Evolutionary conservation across 2,113 vertebrate species (phyloP).

Genomic region (Calonectris borealis): DNA sequence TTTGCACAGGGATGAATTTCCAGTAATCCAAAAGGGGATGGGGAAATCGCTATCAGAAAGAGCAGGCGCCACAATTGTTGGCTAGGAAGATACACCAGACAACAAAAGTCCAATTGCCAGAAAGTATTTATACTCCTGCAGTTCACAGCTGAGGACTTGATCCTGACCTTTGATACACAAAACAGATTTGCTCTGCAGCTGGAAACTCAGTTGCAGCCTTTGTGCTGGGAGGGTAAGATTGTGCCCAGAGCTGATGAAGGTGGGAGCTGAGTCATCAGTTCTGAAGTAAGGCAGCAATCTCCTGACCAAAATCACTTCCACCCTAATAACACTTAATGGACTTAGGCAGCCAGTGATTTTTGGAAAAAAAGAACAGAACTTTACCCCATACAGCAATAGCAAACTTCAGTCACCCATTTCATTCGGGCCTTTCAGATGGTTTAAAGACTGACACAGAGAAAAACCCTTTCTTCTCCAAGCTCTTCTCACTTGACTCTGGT

Average conservation of each 20-base stretch:
- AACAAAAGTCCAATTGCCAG: slow-evolving; percentile 9
- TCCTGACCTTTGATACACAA: slow-evolving; percentile 23
- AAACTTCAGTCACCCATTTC: neutral
- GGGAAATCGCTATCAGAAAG: neutral
- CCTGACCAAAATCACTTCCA: neutral
- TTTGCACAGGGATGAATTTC: neutral
- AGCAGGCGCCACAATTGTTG: neutral
- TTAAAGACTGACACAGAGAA: neutral
- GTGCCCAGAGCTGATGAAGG: neutral
- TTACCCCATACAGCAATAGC: neutral
- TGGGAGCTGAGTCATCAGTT: neutral
- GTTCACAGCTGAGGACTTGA: slow-evolving; percentile 32
- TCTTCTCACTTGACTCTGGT: neutral
- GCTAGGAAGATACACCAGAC: neutral
- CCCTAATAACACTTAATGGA: neutral
- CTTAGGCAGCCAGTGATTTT: neutral
- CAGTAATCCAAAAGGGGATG: slow-evolving; percentile 5
- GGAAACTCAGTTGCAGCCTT: neutral
- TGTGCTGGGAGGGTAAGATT: neutral
- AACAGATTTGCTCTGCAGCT: slow-evolving; percentile 13
- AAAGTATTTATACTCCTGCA: slow-evolving; percentile 24
- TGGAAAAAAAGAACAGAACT: neutral
- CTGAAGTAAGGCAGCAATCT: neutral
- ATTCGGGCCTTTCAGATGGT: neutral
- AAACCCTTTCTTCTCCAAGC: neutral